Conservation (phyloP, 1,140 invertebrate species). For the Drosophila suzukii region DNA sequence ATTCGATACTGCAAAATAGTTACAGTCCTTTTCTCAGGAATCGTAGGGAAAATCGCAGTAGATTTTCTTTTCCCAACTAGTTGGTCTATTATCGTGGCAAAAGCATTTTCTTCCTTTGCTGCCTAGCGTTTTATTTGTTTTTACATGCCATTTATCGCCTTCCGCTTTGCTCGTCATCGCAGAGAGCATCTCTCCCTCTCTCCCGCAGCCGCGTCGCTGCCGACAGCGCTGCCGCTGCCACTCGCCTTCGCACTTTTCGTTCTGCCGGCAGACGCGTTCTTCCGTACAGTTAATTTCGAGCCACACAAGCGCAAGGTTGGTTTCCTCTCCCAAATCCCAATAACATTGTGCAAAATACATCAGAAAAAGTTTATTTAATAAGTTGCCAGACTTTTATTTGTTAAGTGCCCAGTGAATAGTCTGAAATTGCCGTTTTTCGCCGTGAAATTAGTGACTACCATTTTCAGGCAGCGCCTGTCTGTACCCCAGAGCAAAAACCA, state of each 20-base stretch:
- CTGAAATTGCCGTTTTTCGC: not conserved
- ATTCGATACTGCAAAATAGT: constrained; percentile 14
- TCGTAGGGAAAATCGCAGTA: constrained; percentile 17
- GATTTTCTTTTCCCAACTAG: constrained; percentile 6
- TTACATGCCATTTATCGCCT: constrained; percentile 61
- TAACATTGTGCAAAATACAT: constrained; percentile 32
- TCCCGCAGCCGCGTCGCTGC: constrained; percentile 38
- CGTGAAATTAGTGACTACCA: not conserved
- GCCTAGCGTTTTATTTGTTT: constrained; percentile 72
- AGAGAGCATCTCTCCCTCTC: constrained; percentile 12
- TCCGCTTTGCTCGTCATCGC: constrained; percentile 27
- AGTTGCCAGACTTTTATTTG: not conserved
- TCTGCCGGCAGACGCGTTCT: constrained; percentile 26
- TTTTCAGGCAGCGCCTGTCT: constrained; percentile 10
- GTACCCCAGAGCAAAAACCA: constrained; percentile 37
- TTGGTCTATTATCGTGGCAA: constrained; percentile 47
- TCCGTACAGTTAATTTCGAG: constrained; percentile 74
- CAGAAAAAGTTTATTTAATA: constrained; percentile 13
- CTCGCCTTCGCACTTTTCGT: constrained; percentile 60
- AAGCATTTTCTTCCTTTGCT: constrained; percentile 18
- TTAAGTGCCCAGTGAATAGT: constrained; percentile 10
- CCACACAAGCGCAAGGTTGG: constrained; percentile 68
- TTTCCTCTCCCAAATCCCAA: constrained; percentile 16
- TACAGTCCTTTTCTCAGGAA: constrained; percentile 12
- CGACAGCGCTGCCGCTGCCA: constrained; percentile 6